A percentile compares a stretch with the other conserved stretches of the same genome.
These are phyloP conservation scores for Anthophora plumipes DNA, from an alignment of 2,888 invertebrate species.

Conservation along the genomic window DNA sequence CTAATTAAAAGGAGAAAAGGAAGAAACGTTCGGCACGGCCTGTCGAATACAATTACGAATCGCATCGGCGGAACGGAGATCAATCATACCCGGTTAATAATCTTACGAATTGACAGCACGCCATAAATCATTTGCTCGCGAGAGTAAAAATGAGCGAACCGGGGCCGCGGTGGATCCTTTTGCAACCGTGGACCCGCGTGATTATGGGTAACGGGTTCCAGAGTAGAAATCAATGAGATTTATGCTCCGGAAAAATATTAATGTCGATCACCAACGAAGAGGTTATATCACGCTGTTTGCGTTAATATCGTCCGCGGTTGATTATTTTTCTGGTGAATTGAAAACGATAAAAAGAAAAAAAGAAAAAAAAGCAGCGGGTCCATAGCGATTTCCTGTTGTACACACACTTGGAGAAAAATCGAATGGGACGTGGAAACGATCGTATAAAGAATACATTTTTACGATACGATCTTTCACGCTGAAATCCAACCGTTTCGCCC, in stretches of 20 bases:
- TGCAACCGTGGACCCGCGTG: conserved; percentile 13
- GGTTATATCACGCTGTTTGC: background rate
- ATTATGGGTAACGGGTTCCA: conserved; percentile 60
- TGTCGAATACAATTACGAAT: conserved; percentile 60
- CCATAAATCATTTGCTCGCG: conserved; percentile 61
- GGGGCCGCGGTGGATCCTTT: conserved; percentile 26
- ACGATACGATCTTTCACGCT: background rate
- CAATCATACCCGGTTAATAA: conserved; percentile 66
- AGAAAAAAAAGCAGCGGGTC: background rate
- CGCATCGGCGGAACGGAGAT: conserved; percentile 53
- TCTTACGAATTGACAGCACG: conserved; percentile 61
- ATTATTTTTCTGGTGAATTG: conserved; percentile 2
- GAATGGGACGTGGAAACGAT: background rate
- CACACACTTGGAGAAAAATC: background rate
- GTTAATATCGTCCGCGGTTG: background rate
- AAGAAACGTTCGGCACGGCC: conserved; percentile 6
- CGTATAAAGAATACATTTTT: background rate
- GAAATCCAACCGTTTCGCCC: background rate
- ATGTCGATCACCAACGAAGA: conserved; percentile 11
- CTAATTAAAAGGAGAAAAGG: conserved; percentile 8
- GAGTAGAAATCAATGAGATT: conserved; percentile 57
- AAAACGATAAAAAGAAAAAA: background rate
- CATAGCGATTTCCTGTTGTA: no score
- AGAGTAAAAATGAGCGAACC: conserved; percentile 62
- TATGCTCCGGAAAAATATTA: conserved; percentile 50